Percentiles rank a stretch among this genome's conserved stretches.
Evolutionary conservation across 1,140 invertebrate species (phyloP).

Genomic region (Halesus radiatus): DNA sequence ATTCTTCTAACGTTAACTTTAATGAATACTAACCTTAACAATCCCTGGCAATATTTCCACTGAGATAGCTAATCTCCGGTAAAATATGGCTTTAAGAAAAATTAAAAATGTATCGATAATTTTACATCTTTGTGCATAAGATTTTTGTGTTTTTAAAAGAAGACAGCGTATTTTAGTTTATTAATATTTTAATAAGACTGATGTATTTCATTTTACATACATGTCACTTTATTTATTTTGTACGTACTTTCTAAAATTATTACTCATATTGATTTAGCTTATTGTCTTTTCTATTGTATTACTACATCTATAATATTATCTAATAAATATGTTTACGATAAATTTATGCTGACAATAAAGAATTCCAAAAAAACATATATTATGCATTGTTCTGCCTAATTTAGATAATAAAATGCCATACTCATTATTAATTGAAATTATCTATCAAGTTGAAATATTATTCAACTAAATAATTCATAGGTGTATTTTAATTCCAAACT

Average conservation of each 20-base stretch:
- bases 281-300: no score
- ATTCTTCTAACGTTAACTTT: neutral
- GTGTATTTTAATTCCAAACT: no score
- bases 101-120: conserved; percentile 14
- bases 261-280: no score
- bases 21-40: neutral
- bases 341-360: conserved; percentile 38
- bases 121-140: conserved; percentile 5
- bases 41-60: conserved; percentile 38
- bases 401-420: no score
- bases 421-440: no score
- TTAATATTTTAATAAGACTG: conserved; percentile 34
- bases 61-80: conserved; percentile 45
- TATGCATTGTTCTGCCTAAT: neutral
- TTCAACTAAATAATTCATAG: no score
- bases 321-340: conserved; percentile 22
- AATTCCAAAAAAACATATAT: conserved; percentile 19
- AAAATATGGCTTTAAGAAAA: conserved; percentile 50
- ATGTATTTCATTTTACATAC: conserved; percentile 30
- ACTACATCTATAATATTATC: neutral
- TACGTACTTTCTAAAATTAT: no score
- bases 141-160: conserved; percentile 16
- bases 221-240: neutral
- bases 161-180: neutral
- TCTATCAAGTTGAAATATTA: no score